Evolutionary conservation across 2,888 invertebrate genomes (phyloP), one percentile per base, ranked within the genome.

Genomic region (Dolichomitus sp.): DNA sequence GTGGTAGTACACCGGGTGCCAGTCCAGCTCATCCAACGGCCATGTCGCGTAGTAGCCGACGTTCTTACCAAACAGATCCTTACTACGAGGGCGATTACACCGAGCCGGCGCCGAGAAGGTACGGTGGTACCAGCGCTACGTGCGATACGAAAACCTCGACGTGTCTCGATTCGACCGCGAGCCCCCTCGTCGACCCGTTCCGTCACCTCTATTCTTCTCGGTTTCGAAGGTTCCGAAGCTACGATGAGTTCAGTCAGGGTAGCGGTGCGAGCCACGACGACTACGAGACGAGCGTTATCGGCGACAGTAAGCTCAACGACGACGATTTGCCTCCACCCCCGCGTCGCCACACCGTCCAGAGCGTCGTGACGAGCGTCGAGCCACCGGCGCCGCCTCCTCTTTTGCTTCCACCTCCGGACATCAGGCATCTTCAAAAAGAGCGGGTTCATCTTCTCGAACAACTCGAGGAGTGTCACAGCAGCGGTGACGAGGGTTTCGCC

Each of bases 241-340:
- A 95, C 91, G 97, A 97, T 90, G 96, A 98, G 94, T 96, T 96
- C 94, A 95, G 97, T 94, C 95, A 96, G 94, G 95, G 97, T 89
- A 96, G 96, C 82, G 95, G 95, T 33, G 95, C 96, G 4, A 95
- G 95, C 37, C 96, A 96, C 90, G 96, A 96, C 85, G 97, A 97
- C 79, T 94, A 93, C 66, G 92, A 93, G 77, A 90, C 87, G 74
- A 90, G 90, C 80, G 90, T 80, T 17, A 88, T 92, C 42, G 90
- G 89, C 23, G 92, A 91, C 40, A 88, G 90, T 57, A 91, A 91
- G 80, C 80, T 90, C 73, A 94, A 94, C 78, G 94, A 94, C 84
- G 93, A 93, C 37, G 94, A 94, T 85, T 92, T 93, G 81, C 92
- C 93, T 81, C 94, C 94, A 65, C 94, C 94, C 75, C 94, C 94